Evolutionary conservation across 2,888 invertebrate species (phyloP).

Genomic region (Tenthredo notha): DNA sequence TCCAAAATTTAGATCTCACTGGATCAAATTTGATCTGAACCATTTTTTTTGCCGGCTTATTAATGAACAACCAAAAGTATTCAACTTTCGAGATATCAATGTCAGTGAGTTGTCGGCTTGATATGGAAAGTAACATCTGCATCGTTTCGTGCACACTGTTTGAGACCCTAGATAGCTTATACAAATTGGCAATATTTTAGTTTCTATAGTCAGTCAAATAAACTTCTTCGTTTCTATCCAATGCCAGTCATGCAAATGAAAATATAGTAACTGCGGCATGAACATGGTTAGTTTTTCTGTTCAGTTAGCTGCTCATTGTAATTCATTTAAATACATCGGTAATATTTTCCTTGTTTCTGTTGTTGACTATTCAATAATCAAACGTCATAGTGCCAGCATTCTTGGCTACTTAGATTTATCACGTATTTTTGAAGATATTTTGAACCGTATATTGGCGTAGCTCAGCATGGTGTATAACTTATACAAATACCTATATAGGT

Average conservation of each 20-base stretch:
- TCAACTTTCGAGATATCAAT: not conserved
- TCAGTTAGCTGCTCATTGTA: constrained; percentile 17
- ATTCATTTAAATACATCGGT: not conserved
- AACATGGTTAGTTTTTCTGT: not conserved
- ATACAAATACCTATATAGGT: constrained; percentile 17
- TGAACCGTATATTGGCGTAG: constrained; percentile 50
- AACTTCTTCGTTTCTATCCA: not conserved
- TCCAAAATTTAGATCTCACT: no score
- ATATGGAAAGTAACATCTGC: not conserved
- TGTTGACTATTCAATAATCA: not conserved
- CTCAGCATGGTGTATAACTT: constrained; percentile 47
- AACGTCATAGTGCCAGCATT: not conserved
- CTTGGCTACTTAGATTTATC: constrained; percentile 19
- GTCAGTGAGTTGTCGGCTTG: not conserved
- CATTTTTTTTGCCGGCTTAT: not conserved
- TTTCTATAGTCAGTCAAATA: not conserved
- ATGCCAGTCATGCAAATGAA: not conserved
- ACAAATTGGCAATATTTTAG: not conserved
- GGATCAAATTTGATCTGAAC: no score
- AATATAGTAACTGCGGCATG: not conserved
- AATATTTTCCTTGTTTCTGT: not conserved
- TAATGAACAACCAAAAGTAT: not conserved
- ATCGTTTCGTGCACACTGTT: not conserved
- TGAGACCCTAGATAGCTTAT: not conserved
- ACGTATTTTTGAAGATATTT: constrained; percentile 48